Evolutionary conservation across 2,797 vertebrate genomes (phyloP).

Genomic region (Simalia tracyae): DNA sequence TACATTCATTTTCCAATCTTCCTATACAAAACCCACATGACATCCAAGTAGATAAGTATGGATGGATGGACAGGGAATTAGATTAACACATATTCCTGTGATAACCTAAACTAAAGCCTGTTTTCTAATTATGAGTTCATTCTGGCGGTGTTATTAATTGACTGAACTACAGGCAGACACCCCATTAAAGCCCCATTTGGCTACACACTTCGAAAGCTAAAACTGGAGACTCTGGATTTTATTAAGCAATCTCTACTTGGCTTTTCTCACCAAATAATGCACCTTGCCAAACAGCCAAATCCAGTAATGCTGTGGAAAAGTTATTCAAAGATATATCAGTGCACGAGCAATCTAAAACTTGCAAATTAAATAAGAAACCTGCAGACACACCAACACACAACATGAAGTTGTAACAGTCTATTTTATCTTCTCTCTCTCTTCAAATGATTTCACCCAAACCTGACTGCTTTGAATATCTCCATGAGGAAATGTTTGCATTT

Average conservation of each 20-base stretch:
- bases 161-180: not conserved
- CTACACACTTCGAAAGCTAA: not conserved
- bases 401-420: conserved; percentile 40
- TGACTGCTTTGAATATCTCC: conserved; percentile 61
- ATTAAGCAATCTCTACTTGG: not conserved
- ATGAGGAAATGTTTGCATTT: conserved; percentile 58
- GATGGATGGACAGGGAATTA: not conserved
- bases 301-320: not conserved
- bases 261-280: not conserved
- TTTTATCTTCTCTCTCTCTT: conserved; percentile 31
- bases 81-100: not conserved
- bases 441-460: conserved; percentile 45
- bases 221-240: not conserved
- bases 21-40: not conserved
- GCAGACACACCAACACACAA: no score
- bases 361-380: not conserved
- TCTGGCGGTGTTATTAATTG: not conserved
- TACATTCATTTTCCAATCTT: not conserved
- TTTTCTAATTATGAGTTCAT: not conserved
- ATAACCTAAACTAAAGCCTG: not conserved
- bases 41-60: not conserved
- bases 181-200: not conserved
- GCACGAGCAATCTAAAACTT: not conserved
- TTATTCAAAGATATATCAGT: not conserved
- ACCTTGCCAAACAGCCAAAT: not conserved